Percentiles rank a stretch among this genome's conserved stretches.
Evolutionary conservation across 1,140 invertebrate genomes (phyloP).

Genomic region (Xylocopa sonorina): DNA sequence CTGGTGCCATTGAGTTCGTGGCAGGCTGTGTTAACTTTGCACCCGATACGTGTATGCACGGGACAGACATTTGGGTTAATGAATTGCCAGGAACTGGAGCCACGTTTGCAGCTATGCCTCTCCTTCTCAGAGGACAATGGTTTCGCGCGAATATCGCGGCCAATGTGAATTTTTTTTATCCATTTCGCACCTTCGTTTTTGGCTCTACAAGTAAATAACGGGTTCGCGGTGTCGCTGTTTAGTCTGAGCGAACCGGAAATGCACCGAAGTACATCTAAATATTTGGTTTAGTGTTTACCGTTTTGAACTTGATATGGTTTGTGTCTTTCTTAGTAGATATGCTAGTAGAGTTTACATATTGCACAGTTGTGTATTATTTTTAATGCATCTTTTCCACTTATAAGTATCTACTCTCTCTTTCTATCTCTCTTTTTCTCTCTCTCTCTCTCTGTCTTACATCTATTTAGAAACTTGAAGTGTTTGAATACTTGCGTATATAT

Average conservation of each 20-base stretch:
- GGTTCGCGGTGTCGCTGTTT: too few species aligned
- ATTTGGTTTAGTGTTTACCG: not conserved
- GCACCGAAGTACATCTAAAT: not conserved
- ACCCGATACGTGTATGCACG: not conserved
- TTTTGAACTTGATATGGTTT: constrained; percentile 13
- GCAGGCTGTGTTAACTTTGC: not conserved
- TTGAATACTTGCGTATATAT: not conserved
- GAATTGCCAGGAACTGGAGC: constrained; percentile 53
- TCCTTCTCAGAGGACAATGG: too few species aligned
- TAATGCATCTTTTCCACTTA: constrained; percentile 2
- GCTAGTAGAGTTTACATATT: constrained; percentile 7
- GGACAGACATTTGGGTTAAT: constrained; percentile 55
- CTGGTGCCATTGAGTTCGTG: not conserved
- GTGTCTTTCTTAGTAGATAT: constrained; percentile 21
- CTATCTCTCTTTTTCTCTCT: too few species aligned
- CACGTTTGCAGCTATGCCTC: too few species aligned
- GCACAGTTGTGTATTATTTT: constrained; percentile 14
- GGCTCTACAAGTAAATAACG: too few species aligned
- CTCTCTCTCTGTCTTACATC: too few species aligned
- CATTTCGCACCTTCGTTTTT: too few species aligned
- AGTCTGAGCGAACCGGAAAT: too few species aligned
- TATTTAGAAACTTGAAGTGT: constrained; percentile 1
- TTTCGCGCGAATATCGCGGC: too few species aligned
- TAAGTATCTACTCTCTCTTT: constrained; percentile 1
- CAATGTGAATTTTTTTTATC: too few species aligned